Percentiles rank a stretch among this genome's conserved stretches.
Evolutionary conservation across 2,797 vertebrate genomes (phyloP).

Genomic region (Meda fulgida): DNA sequence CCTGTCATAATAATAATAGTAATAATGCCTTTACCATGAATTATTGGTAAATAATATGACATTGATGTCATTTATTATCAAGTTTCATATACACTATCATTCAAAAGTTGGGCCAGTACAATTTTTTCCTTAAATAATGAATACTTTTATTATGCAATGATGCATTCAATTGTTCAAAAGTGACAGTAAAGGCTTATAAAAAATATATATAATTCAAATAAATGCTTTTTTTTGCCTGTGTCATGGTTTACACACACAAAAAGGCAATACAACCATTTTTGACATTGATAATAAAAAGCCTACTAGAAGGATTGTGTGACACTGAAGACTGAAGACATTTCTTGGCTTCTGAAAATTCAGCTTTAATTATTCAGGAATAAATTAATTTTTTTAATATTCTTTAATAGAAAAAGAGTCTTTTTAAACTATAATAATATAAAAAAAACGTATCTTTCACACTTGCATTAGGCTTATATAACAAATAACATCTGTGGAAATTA

Average conservation of each 20-base stretch:
- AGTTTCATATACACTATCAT: neutral
- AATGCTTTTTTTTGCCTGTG: neutral
- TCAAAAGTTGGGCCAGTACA: neutral
- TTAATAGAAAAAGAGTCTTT: neutral
- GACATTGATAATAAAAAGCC: neutral
- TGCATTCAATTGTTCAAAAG: neutral
- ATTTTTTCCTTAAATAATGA: neutral
- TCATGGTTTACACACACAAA: neutral
- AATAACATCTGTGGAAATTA: slow-evolving; percentile 1
- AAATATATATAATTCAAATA: neutral
- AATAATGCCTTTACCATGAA: neutral
- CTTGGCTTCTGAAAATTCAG: neutral
- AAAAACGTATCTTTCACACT: neutral
- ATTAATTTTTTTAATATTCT: neutral
- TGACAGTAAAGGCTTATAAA: neutral
- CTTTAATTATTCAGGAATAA: neutral
- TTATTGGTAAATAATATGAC: neutral
- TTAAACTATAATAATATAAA: neutral
- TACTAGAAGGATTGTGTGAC: neutral
- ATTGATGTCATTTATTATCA: neutral
- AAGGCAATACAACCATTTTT: too few species aligned
- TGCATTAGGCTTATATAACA: neutral
- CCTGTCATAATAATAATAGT: neutral
- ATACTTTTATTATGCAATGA: neutral
- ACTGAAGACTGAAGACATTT: neutral